These are phyloP conservation scores for Enteromius thamalakanensis DNA, from an alignment of 2,797 vertebrate species.

Conservation along the genomic window DNA sequence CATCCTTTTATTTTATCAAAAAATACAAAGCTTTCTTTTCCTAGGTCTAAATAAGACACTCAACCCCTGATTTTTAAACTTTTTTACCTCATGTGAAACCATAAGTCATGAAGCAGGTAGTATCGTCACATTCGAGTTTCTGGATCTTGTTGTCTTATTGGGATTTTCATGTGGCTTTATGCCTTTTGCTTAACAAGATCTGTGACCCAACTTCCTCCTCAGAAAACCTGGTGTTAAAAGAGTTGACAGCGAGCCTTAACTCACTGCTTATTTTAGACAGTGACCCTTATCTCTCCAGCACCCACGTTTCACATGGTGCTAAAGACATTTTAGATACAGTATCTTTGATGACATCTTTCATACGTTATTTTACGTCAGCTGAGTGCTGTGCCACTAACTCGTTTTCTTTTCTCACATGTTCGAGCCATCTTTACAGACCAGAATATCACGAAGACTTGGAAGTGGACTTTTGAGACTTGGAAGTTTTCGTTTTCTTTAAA, in stretches of 20 bases:
- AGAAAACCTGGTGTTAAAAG: not conserved
- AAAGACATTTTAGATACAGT: not conserved
- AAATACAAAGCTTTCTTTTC: not conserved
- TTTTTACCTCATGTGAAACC: not conserved
- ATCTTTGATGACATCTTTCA: not conserved
- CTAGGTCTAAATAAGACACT: not conserved
- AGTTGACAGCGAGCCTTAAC: not conserved
- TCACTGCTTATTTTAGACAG: not conserved
- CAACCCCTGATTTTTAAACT: not conserved
- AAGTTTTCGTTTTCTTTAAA: not conserved
- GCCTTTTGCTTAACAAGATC: not conserved
- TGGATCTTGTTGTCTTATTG: not conserved
- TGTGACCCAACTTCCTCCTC: not conserved
- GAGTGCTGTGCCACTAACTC: not conserved
- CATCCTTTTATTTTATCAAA: not conserved
- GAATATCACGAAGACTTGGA: not conserved
- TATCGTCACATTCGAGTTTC: not conserved
- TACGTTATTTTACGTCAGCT: not conserved
- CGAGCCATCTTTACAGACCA: not conserved
- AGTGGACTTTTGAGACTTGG: not conserved
- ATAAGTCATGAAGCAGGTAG: not conserved
- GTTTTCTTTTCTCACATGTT: not conserved
- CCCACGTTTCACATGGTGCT: not conserved
- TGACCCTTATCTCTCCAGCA: not conserved
- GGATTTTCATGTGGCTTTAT: not conserved